Evolutionary conservation across 2,797 vertebrate genomes (phyloP), one percentile per base, ranked within the genome.

Genomic region (Cirrhinus molitorella): DNA sequence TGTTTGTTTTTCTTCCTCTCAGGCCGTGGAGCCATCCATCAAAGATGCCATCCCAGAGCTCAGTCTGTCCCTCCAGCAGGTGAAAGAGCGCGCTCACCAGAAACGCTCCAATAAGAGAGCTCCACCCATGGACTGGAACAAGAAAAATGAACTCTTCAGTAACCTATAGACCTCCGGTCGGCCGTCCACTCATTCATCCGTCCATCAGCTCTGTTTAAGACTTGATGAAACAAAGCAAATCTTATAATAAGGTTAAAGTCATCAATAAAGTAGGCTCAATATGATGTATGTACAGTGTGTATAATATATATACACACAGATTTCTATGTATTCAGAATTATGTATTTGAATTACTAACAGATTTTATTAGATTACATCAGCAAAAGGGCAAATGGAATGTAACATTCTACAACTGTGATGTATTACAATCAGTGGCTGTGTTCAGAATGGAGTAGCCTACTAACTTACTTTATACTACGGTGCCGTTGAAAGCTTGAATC

Each of bases 121-220:
- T 9, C 98, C 98, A 0, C 94, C 96, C 85, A 99, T 99, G 98
- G 98, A 99, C 96, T 99, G 98, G 98, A 99, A 94, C 95, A 98
- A 98, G 96, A 98, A 98, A 94, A 99, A 99, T 0, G 97, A 99
- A 92, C 96, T 99, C 75, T 99, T 99, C 91, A 97, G 98, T 92
- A 99, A 98, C 90, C 95, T 99, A 93, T 99, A 96, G 74, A 13
- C 73, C 76, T 87, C 85, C 66, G 49, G 49, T 51, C 77, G 0
- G 2, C 51, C 12, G 0, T 55, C 5, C 66, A 13, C 12, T 0
- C 21, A 23, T 78, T 57, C 14, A 67, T 34, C 49, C 28, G 21
- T 45, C 74, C 37, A 12, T 61, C 34, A 45, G 74, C 37, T 76
- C 19, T 68, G 51, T 66, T 17, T 34, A 81, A 68, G 59, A 72